Conservation (phyloP, 2,888 invertebrate species). For the Periphyllus acericola region DNA sequence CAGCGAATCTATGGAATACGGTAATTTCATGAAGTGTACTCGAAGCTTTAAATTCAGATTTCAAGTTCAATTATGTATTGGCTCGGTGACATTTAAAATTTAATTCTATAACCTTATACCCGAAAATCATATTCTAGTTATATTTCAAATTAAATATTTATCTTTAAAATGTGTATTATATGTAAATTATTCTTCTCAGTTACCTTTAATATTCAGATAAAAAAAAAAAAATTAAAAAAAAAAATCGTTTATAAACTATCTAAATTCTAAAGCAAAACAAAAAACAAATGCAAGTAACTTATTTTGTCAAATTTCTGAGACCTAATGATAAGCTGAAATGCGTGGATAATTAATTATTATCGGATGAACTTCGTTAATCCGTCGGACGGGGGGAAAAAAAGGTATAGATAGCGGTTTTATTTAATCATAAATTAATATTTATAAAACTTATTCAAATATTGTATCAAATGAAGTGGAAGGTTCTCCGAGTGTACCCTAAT, state of each 20-base stretch:
- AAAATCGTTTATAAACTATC: neutral
- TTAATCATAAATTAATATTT: neutral
- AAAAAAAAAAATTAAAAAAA: too few species aligned
- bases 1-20: neutral
- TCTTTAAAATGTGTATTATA: too few species aligned
- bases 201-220: too few species aligned
- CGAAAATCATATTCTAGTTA: too few species aligned
- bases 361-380: neutral
- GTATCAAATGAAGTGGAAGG: constrained; percentile 20
- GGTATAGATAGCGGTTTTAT: neutral
- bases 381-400: neutral
- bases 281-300: neutral
- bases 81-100: neutral
- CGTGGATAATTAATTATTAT: neutral
- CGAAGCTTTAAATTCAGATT: neutral
- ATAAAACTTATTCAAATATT: constrained; percentile 2
- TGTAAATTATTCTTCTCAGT: too few species aligned
- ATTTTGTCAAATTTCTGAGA: neutral
- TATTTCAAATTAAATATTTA: too few species aligned
- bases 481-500: neutral
- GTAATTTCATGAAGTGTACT: neutral
- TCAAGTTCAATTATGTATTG: neutral
- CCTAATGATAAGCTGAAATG: neutral
- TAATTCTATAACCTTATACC: neutral
- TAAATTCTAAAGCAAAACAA: constrained; percentile 15